Base-by-base conservation (phyloP, 2,797 vertebrate genomes). In the Sebastes paucispinis region DNA sequence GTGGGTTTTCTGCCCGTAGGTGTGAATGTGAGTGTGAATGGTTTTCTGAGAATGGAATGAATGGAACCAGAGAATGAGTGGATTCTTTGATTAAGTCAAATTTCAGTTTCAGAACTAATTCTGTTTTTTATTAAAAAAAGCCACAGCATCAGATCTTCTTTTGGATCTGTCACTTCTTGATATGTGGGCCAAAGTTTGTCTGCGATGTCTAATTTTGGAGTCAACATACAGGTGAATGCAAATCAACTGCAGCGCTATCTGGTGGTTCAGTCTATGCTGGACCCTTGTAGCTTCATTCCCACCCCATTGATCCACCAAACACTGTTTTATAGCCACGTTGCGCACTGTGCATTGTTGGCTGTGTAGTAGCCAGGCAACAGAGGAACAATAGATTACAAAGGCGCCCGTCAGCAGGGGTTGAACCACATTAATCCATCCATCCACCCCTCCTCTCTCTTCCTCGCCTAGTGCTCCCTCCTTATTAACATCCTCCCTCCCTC, bases 311-410 rank as follows among this genome's bases (percentile, higher is more conserved):
- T 55, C 32, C 77, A n/a, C 18, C 6, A 68, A 78, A 80, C 39
- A 50, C 20, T 31, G 24, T 52, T 77, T 59, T 25, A 71, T 27
- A 66, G 68, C 24, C 18, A 12, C 11, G 6, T 18, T 55, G 9
- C 5, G 20, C 34, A 36, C 27, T 60, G 54, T 63, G 25, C 31
- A 66, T 67, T 77, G 73, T 62, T 73, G 64, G 72, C 43, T 16
- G 29, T 50, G 79, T 43, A 25, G 70, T 66, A 69, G 29, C 85
- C 69, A 32, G 75, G 82, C 65, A 79, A 87, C 85, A 59, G 47
- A 64, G 12, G 69, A 68, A 82, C 75, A 85, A 84, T 78, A 64
- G 31, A 71, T 66, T 25, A 76, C 27, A 80, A 83, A 77, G 78
- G 63, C 2, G 3, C 12, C 57, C 18, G 12, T 80, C 71, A 69